Evolutionary conservation across 92 coral and sea anemone genomes (phyloP), one percentile per base, ranked within the genome.

Genomic region (Heteractis magnifica): DNA sequence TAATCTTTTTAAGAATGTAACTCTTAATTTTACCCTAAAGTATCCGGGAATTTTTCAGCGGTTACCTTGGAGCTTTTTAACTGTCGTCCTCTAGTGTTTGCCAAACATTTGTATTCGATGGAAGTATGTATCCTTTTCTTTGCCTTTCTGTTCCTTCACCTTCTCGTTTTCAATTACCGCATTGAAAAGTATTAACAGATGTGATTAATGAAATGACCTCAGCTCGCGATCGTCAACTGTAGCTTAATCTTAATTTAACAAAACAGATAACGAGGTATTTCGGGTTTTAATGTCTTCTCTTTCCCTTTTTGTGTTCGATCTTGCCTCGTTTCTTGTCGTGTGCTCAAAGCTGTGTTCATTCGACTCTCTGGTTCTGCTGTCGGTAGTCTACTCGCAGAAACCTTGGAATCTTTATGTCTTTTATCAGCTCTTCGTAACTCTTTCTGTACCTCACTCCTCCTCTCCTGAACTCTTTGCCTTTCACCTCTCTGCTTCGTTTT

Each of bases 241-340:
- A 34, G 21, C 8, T 12, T 52, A 16, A 44, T 55, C 49, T 79
- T 56, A 16, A 48, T 20, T 70, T 84, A 77, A 48, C 77, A 80
- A 14, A 80, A 19, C 8, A 80, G 81, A 81, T 80, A 86, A 11
- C 85, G 86, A 49, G 89, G 85, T 75, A 81, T 81, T 41, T 85
- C 88, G 13, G 88, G 83, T 41, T 71, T 85, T 4, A 74, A 62
- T 26, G 41, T 78, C 71, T 85, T 85, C 71, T 51, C 79, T 71
- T 76, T 48, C 64, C n/a, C 20, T 44, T 62, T 75, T 51, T 62
- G 77, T 58, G 26, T 34, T 0, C 73, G 8, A 10, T 68, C 5
- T 53, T 51, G 71, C 34, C 65, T 10, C 12, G 71, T 21, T 8
- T 23, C 72, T 52, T 75, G 65, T 44, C 60, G 49, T 48, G 75